Evolutionary conservation across 2,888 invertebrate genomes (phyloP), one percentile per base, ranked within the genome.

Genomic region (Pedicia rivosa): DNA sequence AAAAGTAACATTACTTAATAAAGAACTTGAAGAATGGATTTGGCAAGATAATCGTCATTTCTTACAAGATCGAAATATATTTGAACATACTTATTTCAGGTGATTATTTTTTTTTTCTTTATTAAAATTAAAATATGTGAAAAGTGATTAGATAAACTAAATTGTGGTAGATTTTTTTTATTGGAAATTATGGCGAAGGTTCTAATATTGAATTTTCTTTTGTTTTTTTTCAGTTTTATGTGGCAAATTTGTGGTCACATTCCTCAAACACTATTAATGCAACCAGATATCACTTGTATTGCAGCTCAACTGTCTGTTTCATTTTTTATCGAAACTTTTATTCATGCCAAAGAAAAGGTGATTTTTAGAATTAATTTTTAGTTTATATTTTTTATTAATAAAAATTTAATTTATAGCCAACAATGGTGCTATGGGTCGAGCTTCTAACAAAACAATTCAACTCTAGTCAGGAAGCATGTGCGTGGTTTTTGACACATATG

Each of bases 11-110:
- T 36, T 56, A 26, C 46, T 62, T 19, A 59, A 51, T 41, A 60
- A 61, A 45, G 90, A 90, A 48, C 64, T 92, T 26, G 84, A 87
- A 54, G 82, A 86, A 59, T 92, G 91, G 92, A 92, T 94, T 47
- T 94, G 92, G 92, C 81, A 88, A 54, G 94, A 94, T 63, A 94
- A 94, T 57, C 84, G 84, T 74, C 84, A 90, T 56, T 94, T 92
- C 54, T 67, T 94, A 37, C 86, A 87, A 53, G 92, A 94, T 59
- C 87, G 90, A 54, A 91, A 90, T 56, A 88, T 94, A 50, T 92
- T 94, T 55, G 92, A 94, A 52, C 92, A 92, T 54, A 84, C 86
- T 0, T 94, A 94, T 56, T 92, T 92, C 59, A 82, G 82, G 84
- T 86, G 53, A 70, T 77, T 64, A 25, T 10, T 25, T 36, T 32